Percentiles rank a stretch among this genome's conserved stretches.
Evolutionary conservation across 2,888 invertebrate genomes (phyloP).

Genomic region (Drosophila subquinaria): DNA sequence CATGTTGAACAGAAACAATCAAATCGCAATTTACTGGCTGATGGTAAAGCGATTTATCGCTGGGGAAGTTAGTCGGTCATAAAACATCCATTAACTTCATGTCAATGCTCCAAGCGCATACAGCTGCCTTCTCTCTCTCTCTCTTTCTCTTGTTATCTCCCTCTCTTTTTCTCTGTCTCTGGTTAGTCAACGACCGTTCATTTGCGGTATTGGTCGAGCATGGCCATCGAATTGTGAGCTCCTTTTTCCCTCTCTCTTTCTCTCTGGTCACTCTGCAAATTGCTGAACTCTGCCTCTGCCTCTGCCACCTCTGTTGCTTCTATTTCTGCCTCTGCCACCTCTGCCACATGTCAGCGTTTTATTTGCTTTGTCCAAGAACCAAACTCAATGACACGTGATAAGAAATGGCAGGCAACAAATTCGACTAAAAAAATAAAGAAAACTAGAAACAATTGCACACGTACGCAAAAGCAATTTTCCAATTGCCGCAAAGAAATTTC

Average conservation of each 20-base stretch:
- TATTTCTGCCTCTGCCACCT: slow-evolving; percentile 13
- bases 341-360: slow-evolving; percentile 79
- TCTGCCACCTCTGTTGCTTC: background rate
- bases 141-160: background rate
- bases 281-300: slow-evolving; percentile 57
- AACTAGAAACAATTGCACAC: slow-evolving; percentile 70
- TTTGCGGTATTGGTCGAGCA: slow-evolving; percentile 65
- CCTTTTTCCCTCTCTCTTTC: slow-evolving; percentile 3
- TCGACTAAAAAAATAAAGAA: background rate
- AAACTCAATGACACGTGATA: slow-evolving; percentile 76
- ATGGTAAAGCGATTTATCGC: slow-evolving; percentile 82
- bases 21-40: slow-evolving; percentile 82
- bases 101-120: slow-evolving; percentile 75
- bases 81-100: slow-evolving; percentile 82
- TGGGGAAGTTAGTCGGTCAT: slow-evolving; percentile 82
- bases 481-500: slow-evolving; percentile 75
- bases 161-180: slow-evolving; percentile 7
- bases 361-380: slow-evolving; percentile 56
- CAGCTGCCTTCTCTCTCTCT: background rate
- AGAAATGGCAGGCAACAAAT: slow-evolving; percentile 62
- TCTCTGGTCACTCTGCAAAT: slow-evolving; percentile 63
- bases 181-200: slow-evolving; percentile 71
- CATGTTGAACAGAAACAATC: slow-evolving; percentile 81
- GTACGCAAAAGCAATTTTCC: slow-evolving; percentile 79
- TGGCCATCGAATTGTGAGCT: slow-evolving; percentile 21